A percentile compares a stretch with the other conserved stretches of the same genome.
These are phyloP conservation scores for Drosophila putrida DNA, from an alignment of 2,888 invertebrate genomes.

Conservation along the genomic window DNA sequence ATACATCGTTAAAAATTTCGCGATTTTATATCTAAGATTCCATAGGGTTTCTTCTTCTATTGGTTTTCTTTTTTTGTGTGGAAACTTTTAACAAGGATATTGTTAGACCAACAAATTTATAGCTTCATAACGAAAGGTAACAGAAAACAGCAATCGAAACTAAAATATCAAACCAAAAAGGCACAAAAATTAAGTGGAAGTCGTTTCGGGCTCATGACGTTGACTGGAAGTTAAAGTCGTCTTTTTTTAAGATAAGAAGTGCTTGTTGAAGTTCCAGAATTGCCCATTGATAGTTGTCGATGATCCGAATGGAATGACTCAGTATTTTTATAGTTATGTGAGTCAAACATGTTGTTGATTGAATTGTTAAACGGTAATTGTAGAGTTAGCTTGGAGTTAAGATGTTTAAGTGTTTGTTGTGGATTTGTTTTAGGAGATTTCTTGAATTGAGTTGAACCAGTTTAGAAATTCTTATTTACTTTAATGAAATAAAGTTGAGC, in stretches of 20 bases:
- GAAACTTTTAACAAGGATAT: conserved; percentile 75
- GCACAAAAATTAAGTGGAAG: conserved; percentile 51
- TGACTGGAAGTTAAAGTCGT: conserved; percentile 6
- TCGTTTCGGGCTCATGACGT: neutral
- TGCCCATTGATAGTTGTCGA: neutral
- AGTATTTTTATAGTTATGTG: neutral
- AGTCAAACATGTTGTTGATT: conserved; percentile 1
- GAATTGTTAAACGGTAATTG: neutral
- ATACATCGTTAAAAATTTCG: conserved; percentile 72
- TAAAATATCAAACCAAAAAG: conserved; percentile 55
- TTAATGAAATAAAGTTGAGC: neutral
- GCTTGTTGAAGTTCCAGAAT: conserved; percentile 1
- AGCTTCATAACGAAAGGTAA: conserved; percentile 63
- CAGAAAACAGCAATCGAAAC: conserved; percentile 62
- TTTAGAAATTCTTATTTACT: neutral
- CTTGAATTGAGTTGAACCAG: neutral
- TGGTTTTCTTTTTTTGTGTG: conserved; percentile 32
- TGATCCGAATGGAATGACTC: conserved; percentile 5
- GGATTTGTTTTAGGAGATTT: neutral
- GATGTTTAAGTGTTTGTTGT: neutral
- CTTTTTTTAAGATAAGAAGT: conserved; percentile 18
- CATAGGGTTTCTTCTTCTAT: conserved; percentile 16
- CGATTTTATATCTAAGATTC: conserved; percentile 25
- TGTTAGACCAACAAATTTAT: conserved; percentile 82
- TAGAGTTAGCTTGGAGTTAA: neutral